A percentile compares a stretch with the other conserved stretches of the same genome.
phyloP scores from a whole-genome alignment of 1,140 invertebrate species.

The Solen grandis region DNA sequence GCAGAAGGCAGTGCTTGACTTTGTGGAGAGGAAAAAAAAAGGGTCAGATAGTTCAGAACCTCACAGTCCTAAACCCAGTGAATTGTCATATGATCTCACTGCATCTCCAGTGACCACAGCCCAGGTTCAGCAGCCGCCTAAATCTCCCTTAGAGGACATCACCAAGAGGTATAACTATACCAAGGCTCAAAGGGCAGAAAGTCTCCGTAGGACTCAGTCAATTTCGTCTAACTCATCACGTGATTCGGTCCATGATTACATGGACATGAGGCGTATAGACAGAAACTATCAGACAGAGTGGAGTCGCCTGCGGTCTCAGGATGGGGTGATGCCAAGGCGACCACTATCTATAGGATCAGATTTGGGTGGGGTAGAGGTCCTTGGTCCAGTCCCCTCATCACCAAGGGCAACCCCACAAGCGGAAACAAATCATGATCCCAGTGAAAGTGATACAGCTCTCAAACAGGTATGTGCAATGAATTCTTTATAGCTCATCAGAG shows the following conservation, averaged over 20 bases:
- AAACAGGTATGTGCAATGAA: slow-evolving; percentile 41
- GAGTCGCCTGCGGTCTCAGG: slow-evolving; percentile 70
- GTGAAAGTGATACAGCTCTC: slow-evolving; percentile 27
- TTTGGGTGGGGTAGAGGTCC: slow-evolving; percentile 23
- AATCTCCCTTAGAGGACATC: slow-evolving; percentile 56
- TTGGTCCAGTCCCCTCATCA: neutral
- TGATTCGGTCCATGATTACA: slow-evolving; percentile 65
- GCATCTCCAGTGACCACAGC: neutral
- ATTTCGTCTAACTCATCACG: slow-evolving; percentile 63
- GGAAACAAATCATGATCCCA: slow-evolving; percentile 16
- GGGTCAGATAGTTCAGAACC: slow-evolving; percentile 52
- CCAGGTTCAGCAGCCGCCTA: slow-evolving; percentile 22
- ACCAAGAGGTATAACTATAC: slow-evolving; percentile 60
- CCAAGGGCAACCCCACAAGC: neutral
- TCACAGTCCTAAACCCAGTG: slow-evolving; percentile 5
- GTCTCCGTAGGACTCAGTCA: slow-evolving; percentile 71
- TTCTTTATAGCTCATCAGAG: neutral
- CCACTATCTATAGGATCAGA: slow-evolving; percentile 65
- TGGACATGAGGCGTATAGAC: slow-evolving; percentile 69
- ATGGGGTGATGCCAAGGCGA: slow-evolving; percentile 20
- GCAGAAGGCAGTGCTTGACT: slow-evolving; percentile 91
- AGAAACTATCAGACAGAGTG: slow-evolving; percentile 70
- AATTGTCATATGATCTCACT: neutral
- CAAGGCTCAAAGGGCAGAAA: slow-evolving; percentile 67
- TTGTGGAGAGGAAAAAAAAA: slow-evolving; percentile 88